These are phyloP conservation scores for Equus quagga DNA, from an alignment of 2,113 vertebrate species.

Conservation along the genomic window DNA sequence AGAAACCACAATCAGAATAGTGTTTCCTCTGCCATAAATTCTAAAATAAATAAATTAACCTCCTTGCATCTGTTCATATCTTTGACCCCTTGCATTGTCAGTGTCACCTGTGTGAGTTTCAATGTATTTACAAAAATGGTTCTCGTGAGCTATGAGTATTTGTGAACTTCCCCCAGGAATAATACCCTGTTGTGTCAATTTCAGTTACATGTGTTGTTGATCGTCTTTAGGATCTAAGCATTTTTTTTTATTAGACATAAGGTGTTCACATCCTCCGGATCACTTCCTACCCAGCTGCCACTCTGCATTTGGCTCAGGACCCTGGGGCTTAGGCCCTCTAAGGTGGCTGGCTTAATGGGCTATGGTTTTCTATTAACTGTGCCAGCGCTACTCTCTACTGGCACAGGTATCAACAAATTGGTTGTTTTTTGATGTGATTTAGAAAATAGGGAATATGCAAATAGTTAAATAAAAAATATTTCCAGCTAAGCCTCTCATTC, in stretches of 20 bases:
- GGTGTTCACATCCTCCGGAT: background rate
- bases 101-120: background rate
- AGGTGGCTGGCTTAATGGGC: background rate
- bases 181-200: background rate
- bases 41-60: background rate
- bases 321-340: background rate
- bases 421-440: background rate
- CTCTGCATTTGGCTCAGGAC: background rate
- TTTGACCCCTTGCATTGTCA: background rate
- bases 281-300: background rate
- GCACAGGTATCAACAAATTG: background rate
- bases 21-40: background rate
- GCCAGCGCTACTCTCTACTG: background rate
- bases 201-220: background rate
- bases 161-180: background rate
- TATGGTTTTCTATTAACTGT: background rate
- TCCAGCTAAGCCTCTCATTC: background rate
- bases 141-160: background rate
- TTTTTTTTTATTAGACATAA: background rate
- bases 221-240: background rate
- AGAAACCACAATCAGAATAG: background rate
- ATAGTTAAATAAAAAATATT: background rate
- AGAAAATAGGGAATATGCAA: background rate
- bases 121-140: background rate
- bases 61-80: background rate